Base-by-base conservation (phyloP, 2,888 invertebrate genomes). In the Stictocephala bisonia region DNA sequence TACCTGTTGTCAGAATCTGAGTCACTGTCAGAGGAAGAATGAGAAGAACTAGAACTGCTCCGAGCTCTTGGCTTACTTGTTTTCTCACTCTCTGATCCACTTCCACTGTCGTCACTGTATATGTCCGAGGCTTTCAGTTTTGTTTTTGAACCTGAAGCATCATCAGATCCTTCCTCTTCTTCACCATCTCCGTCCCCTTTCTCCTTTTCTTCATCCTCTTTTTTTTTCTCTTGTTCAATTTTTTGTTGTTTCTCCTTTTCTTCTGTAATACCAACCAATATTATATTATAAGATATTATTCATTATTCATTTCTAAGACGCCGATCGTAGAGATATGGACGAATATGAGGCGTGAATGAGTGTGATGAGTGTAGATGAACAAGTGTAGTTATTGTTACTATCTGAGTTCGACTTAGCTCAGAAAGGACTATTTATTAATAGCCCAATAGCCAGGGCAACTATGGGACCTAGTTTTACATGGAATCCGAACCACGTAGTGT, bases 121-220 rank as follows among this genome's bases (percentile, higher is more conserved):
- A 81, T 95, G 82, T 97, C 97, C 0, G 96, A 96, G 0, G 97
- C 95, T 82, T 97, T 97, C 31, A 95, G 85, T 81, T 96, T 96
- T 9, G 41, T 74, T 74, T 51, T 77, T n/a, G 26, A 27, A 2
- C 40, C 22, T 2, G 64, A 18, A 72, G 68, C 78, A 13, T 75
- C 78, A 20, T 66, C 76, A 13, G 79, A 79, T 15, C 79, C 79
- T 22, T 74, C 76, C 2, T 73, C 78, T 13, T 71, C 74, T 22
- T 76, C 78, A 22, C 77, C 72, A 13, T 73, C 78, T 72, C 83
- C 85, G 51, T 84, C 83, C 11, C 83, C 83, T 51, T 83, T 80
- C 58, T 83, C 82, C 66, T 84, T 83, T 41, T 84, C 84, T 71
- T 85, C 85, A 44, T 83, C 83, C 71, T 84, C 84, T 76, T 84